These are phyloP conservation scores for Parauchenoglanis ngamensis DNA, from an alignment of 2,797 vertebrate genomes.

Conservation along the genomic window DNA sequence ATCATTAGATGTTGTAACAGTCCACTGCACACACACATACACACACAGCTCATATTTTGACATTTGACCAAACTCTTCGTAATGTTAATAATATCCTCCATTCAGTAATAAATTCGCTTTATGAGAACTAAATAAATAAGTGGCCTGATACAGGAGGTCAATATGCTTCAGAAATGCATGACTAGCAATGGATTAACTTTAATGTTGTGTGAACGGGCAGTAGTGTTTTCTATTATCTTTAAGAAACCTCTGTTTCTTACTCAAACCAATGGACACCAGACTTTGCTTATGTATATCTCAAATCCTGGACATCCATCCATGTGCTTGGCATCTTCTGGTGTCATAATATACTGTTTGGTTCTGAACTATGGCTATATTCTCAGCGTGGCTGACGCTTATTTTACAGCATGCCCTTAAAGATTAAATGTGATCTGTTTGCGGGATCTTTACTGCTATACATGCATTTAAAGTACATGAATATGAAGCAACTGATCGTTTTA, in stretches of 20 bases:
- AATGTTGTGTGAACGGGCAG: not conserved
- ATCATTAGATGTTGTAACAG: conserved; percentile 66
- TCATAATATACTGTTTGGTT: not conserved
- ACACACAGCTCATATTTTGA: conserved; percentile 46
- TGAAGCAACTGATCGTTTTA: not conserved
- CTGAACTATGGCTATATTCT: not conserved
- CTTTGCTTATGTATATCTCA: not conserved
- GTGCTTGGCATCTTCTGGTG: not conserved
- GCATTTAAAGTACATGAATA: not conserved
- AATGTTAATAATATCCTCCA: conserved; percentile 60
- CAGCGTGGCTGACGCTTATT: not conserved
- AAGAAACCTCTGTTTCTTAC: not conserved
- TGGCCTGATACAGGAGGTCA: not conserved
- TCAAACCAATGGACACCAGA: not conserved
- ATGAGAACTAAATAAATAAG: conserved; percentile 46
- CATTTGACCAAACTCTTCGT: conserved; percentile 65
- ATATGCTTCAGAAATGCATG: not conserved
- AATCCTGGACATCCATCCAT: not conserved
- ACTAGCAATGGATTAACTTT: not conserved
- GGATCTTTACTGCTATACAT: not conserved
- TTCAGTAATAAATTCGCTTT: conserved; percentile 62
- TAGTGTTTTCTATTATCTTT: not conserved
- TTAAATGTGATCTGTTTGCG: too few species aligned
- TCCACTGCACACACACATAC: conserved; percentile 68
- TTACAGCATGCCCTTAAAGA: not conserved